A percentile compares a stretch with the other conserved stretches of the same genome.
Conservation (phyloP, 1,140 invertebrate genomes). For the Streblospio benedicti region DNA sequence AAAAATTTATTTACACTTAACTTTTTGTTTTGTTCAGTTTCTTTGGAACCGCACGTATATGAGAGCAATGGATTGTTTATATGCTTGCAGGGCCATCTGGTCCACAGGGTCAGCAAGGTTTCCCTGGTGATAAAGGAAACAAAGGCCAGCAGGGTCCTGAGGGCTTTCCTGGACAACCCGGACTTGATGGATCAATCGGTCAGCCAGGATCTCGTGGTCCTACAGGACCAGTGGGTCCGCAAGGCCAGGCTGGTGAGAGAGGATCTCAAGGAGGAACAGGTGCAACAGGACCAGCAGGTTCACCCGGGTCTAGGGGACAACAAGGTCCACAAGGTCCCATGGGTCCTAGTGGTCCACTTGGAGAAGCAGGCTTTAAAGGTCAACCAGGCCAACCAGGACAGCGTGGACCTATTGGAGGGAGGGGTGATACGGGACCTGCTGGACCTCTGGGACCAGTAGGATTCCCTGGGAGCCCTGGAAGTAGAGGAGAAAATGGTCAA, state of each 20-base stretch:
- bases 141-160: no score
- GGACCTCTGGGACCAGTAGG: background rate
- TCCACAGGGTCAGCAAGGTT: background rate
- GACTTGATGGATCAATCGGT: background rate
- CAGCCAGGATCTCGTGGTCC: background rate
- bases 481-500: conserved; percentile 10
- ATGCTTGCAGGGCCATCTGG: no score
- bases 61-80: no score
- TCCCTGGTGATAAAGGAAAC: no score
- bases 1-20: no score
- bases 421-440: background rate
- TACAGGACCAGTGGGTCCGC: background rate
- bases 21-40: no score
- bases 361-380: no score
- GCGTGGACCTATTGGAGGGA: conserved; percentile 5
- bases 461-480: background rate
- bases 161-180: conserved; percentile 5
- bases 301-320: conserved; percentile 1
- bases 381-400: background rate
- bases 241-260: background rate
- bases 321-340: background rate
- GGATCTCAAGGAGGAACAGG: background rate
- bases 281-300: background rate
- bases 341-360: conserved; percentile 1
- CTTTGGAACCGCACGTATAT: no score